These are phyloP conservation scores for Eilema griseolum DNA, from an alignment of 2,888 invertebrate genomes.

Conservation along the genomic window DNA sequence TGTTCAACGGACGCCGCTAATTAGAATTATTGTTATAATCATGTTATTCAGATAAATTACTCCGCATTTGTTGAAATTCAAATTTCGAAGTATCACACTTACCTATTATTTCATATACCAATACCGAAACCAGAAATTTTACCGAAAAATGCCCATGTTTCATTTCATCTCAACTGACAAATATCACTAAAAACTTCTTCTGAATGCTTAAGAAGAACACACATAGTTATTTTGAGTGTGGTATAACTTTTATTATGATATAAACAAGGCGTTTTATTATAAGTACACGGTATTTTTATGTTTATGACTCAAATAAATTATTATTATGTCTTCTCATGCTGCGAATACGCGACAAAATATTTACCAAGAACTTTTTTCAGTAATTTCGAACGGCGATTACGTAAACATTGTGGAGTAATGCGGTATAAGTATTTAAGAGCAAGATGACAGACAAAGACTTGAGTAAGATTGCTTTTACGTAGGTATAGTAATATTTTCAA, in stretches of 20 bases:
- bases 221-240: constrained; percentile 29
- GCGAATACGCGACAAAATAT: constrained; percentile 9
- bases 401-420: background rate
- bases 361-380: background rate
- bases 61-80: background rate
- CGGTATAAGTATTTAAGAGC: too few relatives aligned
- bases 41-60: too few relatives aligned
- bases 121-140: too few relatives aligned
- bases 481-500: too few relatives aligned
- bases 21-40: too few relatives aligned
- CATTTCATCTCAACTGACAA: background rate
- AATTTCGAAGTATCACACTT: background rate
- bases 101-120: background rate
- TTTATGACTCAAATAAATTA: constrained; percentile 39
- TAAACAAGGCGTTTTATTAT: constrained; percentile 37
- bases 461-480: background rate
- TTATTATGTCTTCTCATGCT: constrained; percentile 32
- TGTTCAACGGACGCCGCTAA: too few relatives aligned
- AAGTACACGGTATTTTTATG: constrained; percentile 39
- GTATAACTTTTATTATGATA: constrained; percentile 46
- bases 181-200: background rate
- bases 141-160: background rate
- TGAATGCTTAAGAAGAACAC: constrained; percentile 11
- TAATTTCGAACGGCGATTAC: background rate
- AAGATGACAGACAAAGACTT: too few relatives aligned